phyloP scores from a whole-genome alignment of 1,140 invertebrate genomes.

The Whitmania pigra region DNA sequence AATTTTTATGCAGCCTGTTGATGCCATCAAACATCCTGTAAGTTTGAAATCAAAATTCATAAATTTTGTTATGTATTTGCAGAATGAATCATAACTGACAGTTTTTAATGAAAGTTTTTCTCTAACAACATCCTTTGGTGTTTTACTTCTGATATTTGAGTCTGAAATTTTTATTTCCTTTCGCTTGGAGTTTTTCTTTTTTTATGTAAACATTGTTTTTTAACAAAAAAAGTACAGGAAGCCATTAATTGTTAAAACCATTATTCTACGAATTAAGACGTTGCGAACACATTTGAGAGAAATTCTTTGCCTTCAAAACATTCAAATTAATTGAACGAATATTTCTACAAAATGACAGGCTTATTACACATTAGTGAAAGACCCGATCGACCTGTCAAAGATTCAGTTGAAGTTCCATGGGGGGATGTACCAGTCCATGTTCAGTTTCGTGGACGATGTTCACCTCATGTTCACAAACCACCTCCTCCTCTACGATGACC shows the following conservation, averaged over 20 bases:
- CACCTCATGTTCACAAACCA: slow-evolving; percentile 21
- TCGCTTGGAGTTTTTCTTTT: neutral
- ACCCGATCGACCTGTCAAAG: slow-evolving; percentile 25
- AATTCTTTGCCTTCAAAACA: no score
- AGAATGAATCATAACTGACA: neutral
- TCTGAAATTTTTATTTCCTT: neutral
- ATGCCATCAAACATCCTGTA: slow-evolving; percentile 22
- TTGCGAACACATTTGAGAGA: no score
- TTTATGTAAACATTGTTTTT: neutral
- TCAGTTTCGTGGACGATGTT: slow-evolving; percentile 16
- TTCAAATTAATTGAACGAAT: no score
- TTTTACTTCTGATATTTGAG: neutral
- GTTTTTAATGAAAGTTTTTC: neutral
- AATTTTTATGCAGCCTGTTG: slow-evolving; percentile 18
- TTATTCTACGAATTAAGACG: no score
- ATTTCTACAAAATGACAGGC: slow-evolving; percentile 6
- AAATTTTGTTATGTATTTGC: neutral
- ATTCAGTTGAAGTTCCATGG: slow-evolving; percentile 20
- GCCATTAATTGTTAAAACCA: no score
- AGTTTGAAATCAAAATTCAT: neutral
- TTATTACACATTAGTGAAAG: slow-evolving; percentile 18
- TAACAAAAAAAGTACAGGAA: neutral
- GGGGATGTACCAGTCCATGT: slow-evolving; percentile 11
- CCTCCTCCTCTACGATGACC: slow-evolving; percentile 19
- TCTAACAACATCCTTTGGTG: neutral